Conservation (phyloP, 2,888 invertebrate species). For the Brachynemurus nebulosus region DNA sequence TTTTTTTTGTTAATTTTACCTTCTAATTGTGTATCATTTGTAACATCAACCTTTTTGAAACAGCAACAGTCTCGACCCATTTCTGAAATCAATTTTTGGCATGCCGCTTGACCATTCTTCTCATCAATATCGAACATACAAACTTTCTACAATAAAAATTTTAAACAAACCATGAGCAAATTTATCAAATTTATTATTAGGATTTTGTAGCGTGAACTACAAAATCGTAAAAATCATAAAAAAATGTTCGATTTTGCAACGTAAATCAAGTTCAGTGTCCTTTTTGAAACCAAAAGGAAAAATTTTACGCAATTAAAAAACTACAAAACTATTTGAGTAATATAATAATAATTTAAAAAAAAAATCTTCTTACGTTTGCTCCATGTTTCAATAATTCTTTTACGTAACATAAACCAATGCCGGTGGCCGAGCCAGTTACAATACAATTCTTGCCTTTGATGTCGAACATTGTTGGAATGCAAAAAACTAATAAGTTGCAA, state of each 20-base stretch:
- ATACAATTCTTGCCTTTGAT: constrained; percentile 26
- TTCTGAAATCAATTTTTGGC: constrained; percentile 42
- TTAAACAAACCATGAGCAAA: too few species aligned
- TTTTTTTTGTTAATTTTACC: too few species aligned
- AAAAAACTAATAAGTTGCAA: too few species aligned
- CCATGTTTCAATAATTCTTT: constrained; percentile 33
- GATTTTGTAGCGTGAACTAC: too few species aligned
- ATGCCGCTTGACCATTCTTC: constrained; percentile 41
- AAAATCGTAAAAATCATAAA: too few species aligned
- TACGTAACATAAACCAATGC: constrained; percentile 36
- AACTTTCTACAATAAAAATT: constrained; percentile 22
- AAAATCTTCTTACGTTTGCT: constrained; percentile 22
- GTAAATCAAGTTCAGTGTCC: background rate
- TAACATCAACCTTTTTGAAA: constrained; percentile 58
- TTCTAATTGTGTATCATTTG: constrained; percentile 57
- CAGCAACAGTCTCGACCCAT: constrained; percentile 52
- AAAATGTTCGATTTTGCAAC: too few species aligned
- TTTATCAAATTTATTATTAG: too few species aligned
- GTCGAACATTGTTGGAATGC: constrained; percentile 17
- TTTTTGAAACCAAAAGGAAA: background rate
- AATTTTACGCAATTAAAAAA: background rate
- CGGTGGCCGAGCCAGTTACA: constrained; percentile 39
- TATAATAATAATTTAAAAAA: background rate
- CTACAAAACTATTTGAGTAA: background rate
- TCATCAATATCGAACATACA: constrained; percentile 24